A percentile compares a stretch with the other conserved stretches of the same genome.
Evolutionary conservation across 2,113 vertebrate genomes (phyloP).

Genomic region (Lophotis ruficrista): DNA sequence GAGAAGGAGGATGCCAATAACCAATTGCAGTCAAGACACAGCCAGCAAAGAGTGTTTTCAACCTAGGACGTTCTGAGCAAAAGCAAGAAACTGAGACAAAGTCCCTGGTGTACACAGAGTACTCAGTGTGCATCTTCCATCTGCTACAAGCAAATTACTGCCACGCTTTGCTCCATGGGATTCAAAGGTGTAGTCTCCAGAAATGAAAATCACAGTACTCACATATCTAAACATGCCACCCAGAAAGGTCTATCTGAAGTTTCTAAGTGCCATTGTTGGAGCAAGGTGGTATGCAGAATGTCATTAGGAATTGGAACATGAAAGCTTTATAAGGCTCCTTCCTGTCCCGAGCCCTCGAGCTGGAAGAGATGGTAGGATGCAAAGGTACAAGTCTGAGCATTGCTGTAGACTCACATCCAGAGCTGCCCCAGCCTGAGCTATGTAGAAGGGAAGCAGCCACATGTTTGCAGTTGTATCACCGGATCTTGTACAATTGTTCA

Average conservation of each 20-base stretch:
- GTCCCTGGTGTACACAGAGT: not conserved
- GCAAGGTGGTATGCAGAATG: not conserved
- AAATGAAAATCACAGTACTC: not conserved
- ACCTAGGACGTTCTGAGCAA: not conserved
- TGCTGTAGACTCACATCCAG: not conserved
- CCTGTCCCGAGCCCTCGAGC: not conserved
- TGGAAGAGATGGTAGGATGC: not conserved
- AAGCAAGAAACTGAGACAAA: not conserved
- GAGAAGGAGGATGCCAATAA: not conserved
- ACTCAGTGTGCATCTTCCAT: not conserved
- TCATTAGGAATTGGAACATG: not conserved
- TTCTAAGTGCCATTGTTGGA: rapidly evolving
- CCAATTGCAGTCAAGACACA: not conserved
- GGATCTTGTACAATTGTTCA: not conserved
- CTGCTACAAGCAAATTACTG: not conserved
- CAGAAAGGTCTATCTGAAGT: not conserved
- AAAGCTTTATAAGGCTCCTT: not conserved
- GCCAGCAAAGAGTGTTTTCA: not conserved
- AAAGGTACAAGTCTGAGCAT: not conserved
- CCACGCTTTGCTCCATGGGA: not conserved
- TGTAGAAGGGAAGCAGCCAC: not conserved
- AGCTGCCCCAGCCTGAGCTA: not conserved
- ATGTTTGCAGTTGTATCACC: not conserved
- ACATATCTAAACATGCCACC: not conserved
- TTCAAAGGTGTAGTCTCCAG: not conserved